Base-by-base conservation (phyloP, 2,113 vertebrate genomes). In the Sylvia atricapilla region DNA sequence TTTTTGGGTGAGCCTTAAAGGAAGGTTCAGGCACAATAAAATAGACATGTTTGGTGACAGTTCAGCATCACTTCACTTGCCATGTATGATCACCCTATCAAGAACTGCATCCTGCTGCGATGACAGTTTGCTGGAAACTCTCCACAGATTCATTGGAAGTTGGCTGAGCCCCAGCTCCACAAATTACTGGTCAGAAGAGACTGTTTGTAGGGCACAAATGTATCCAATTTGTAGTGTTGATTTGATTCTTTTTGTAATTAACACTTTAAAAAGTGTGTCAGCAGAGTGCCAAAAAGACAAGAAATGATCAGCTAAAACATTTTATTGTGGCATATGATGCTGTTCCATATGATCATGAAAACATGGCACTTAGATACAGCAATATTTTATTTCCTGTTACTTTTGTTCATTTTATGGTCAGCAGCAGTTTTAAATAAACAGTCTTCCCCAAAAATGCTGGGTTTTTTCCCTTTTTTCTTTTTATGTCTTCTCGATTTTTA, bases 211-310 rank as follows among this genome's bases (percentile, higher is more conserved):
- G 94, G 90, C 86, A 92, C 60, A 78, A 79, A 58, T 90, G 83
- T 94, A 64, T 92, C 90, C 86, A 90, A 75, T 94, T 96, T 93
- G 80, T 89, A 89, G 69, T 70, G 90, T 87, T 84, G 88, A 84
- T 86, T 94, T 96, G 68, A 84, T 94, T 96, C 37, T 84, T 94
- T 93, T 92, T 92, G 93, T 96, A 95, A 97, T 96, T 96, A 96
- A 94, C 76, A 78, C 86, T 96, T 93, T 52, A 6, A n/a, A 75
- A 96, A 96, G 58, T 76, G 56, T 95, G 88, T 84, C 88, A 95
- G 85, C 22, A 14, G 72, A 90, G 46, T 94, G 93, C 92, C 86
- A 96, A 79, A 84, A 94, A 87, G 88, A 90, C 52, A 89, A 94
- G 72, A 96, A 93, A 86, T 92, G 33, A 96, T 95, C 85, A 84